phyloP scores from a whole-genome alignment of 2,888 invertebrate species.

The Euzophera pinguis region DNA sequence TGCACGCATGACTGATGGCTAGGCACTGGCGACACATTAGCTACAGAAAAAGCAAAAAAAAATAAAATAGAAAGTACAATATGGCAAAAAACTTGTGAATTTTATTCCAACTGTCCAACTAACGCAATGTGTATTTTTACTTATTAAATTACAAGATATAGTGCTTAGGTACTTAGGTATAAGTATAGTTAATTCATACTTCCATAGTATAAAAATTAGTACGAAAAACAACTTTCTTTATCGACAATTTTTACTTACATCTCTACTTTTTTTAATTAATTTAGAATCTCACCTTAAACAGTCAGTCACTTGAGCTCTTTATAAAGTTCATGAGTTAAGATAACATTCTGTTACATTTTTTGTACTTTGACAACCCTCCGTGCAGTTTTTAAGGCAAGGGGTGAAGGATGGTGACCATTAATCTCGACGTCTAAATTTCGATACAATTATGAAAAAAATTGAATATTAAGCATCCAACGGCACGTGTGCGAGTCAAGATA shows the following conservation, averaged over 20 bases:
- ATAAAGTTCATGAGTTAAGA: neutral
- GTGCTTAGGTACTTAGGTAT: no score
- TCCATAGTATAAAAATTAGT: no score
- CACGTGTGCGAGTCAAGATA: constrained; percentile 17
- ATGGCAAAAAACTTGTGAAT: neutral
- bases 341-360: neutral
- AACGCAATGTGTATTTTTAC: no score
- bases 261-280: no score
- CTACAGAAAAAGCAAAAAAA: neutral
- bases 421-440: constrained; percentile 39
- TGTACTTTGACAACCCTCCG: constrained; percentile 13
- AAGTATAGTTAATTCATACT: no score
- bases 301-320: no score
- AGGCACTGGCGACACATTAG: constrained; percentile 54
- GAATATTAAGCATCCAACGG: constrained; percentile 45
- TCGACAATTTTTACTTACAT: no score
- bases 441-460: constrained; percentile 57
- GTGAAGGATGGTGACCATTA: constrained; percentile 53
- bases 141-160: no score
- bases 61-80: neutral
- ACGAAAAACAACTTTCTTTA: no score
- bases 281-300: no score
- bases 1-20: constrained; percentile 64
- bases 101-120: neutral
- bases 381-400: constrained; percentile 61